Conservation (phyloP, 1,140 invertebrate species). For the Platorchestia sp. region DNA sequence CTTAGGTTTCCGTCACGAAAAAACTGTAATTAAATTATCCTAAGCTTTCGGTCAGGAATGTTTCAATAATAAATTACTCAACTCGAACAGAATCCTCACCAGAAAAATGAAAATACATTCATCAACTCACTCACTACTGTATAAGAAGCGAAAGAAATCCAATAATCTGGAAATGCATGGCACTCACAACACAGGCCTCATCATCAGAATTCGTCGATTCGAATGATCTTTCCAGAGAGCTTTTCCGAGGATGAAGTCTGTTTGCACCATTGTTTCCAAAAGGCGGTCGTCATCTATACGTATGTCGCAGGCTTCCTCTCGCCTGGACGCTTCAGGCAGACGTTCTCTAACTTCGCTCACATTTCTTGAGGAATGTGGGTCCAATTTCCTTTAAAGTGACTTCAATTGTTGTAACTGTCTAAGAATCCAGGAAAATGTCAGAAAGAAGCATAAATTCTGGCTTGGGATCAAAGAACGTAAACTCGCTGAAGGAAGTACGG, state of each 20-base stretch:
- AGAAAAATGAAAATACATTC: not conserved
- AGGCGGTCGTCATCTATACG: not conserved
- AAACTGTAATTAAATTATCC: not conserved
- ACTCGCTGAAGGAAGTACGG: conserved; percentile 3
- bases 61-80: not conserved
- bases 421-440: conserved; percentile 48
- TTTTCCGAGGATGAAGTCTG: not conserved
- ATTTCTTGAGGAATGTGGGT: conserved; percentile 53
- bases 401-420: conserved; percentile 55
- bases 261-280: conserved; percentile 19
- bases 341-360: conserved; percentile 28
- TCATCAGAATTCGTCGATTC: not conserved
- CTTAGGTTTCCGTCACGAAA: not conserved
- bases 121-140: too few species aligned
- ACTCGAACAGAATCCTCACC: not conserved
- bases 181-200: not conserved
- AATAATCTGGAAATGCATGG: not conserved
- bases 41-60: not conserved
- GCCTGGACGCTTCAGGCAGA: not conserved
- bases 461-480: conserved; percentile 8
- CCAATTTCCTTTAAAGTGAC: conserved; percentile 54
- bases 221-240: not conserved
- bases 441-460: conserved; percentile 39
- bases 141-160: not conserved
- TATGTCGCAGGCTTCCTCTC: not conserved